Conservation (phyloP, 2,113 vertebrate genomes). For the Semnopithecus entellus region DNA sequence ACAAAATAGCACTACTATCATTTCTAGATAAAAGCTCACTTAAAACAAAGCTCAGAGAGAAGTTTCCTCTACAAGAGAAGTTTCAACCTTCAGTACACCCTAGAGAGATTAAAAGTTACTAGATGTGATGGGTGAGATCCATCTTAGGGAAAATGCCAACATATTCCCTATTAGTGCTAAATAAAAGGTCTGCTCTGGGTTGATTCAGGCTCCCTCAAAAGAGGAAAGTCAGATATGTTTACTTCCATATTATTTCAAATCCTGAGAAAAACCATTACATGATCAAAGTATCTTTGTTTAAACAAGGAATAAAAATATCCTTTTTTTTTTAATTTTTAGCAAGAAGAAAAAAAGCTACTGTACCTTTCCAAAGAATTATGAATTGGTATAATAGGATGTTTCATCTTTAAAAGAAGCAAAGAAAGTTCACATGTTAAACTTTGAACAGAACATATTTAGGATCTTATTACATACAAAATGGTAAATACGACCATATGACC, state of each 20-base stretch:
- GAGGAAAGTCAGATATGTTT: neutral
- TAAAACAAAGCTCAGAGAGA: neutral
- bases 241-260: neutral
- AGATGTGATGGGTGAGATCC: too few species aligned
- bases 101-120: neutral
- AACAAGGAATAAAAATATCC: neutral
- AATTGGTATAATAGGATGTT: conserved; percentile 86
- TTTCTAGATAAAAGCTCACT: neutral
- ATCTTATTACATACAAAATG: neutral
- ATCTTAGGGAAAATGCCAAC: neutral
- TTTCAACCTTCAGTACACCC: neutral
- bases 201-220: neutral
- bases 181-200: neutral
- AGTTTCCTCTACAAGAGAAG: neutral
- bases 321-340: neutral
- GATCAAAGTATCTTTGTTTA: neutral
- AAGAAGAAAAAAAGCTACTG: conserved; percentile 45
- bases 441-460: neutral
- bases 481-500: neutral
- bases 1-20: neutral
- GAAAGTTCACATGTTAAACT: conserved; percentile 63
- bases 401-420: conserved; percentile 86
- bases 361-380: conserved; percentile 91
- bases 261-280: neutral
- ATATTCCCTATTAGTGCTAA: neutral